Percentiles rank a stretch among this genome's conserved stretches.
Conservation (phyloP, 2,888 invertebrate genomes). For the Neoaliturus tenellus region DNA sequence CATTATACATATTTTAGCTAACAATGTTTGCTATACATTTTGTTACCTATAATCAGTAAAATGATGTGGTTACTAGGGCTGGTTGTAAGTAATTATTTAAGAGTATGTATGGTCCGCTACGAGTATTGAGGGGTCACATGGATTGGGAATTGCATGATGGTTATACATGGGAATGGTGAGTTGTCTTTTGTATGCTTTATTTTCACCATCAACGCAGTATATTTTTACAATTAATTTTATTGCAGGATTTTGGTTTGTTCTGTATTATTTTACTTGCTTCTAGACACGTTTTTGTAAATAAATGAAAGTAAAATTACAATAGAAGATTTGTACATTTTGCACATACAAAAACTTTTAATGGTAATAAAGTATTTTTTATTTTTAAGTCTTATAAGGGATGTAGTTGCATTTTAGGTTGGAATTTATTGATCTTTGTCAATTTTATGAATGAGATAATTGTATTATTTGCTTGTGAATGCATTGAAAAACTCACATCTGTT, state of each 20-base stretch:
- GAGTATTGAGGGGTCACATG: neutral
- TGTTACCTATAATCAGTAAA: too few relatives aligned
- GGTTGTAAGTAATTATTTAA: too few relatives aligned
- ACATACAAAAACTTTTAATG: slow-evolving; percentile 8
- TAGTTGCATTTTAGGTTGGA: too few relatives aligned
- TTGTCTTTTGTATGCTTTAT: neutral
- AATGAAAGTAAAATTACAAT: neutral
- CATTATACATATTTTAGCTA: too few relatives aligned
- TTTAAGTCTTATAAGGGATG: neutral
- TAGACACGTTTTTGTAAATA: neutral
- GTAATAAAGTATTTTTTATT: too few relatives aligned
- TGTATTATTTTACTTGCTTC: neutral
- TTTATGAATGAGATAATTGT: too few relatives aligned
- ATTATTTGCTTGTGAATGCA: neutral
- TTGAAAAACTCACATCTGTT: neutral
- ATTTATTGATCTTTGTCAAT: too few relatives aligned
- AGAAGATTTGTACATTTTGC: slow-evolving; percentile 23
- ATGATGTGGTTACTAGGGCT: too few relatives aligned
- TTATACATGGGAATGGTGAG: neutral
- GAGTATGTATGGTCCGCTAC: too few relatives aligned
- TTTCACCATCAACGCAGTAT: neutral
- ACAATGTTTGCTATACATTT: too few relatives aligned
- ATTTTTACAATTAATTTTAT: neutral
- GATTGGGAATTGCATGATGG: neutral
- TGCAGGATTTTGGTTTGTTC: slow-evolving; percentile 32